Conservation (phyloP, 2,113 vertebrate genomes). For the Pollimyrus isidori region DNA sequence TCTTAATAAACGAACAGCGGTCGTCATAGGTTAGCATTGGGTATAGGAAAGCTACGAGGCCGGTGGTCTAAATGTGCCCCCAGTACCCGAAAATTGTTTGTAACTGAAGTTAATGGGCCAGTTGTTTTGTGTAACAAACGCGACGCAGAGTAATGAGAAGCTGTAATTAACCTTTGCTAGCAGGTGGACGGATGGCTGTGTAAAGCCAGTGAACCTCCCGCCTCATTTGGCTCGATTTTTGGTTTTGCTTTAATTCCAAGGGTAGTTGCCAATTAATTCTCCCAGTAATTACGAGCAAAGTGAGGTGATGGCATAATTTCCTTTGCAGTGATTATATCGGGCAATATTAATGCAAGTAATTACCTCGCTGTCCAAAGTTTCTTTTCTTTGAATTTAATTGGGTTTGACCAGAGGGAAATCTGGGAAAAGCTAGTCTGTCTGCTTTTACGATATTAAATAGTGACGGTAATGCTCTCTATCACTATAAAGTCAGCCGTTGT, state of each 20-base stretch:
- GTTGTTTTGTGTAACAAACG: not conserved
- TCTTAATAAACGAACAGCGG: not conserved
- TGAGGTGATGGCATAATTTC: constrained; percentile 17
- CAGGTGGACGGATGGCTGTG: not conserved
- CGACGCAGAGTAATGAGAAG: not conserved
- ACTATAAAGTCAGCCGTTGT: constrained; percentile 10
- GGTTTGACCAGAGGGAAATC: constrained; percentile 19
- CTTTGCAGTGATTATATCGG: constrained; percentile 28
- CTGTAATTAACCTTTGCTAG: not conserved
- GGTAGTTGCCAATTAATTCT: constrained; percentile 8
- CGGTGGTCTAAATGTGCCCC: not conserved
- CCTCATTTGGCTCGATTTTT: not conserved
- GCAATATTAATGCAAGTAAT: constrained; percentile 26
- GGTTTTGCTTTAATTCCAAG: constrained; percentile 14
- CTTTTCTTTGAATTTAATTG: constrained; percentile 26
- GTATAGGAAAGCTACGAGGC: not conserved
- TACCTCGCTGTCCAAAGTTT: constrained; percentile 21
- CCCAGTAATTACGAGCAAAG: not conserved
- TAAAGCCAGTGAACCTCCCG: not conserved
- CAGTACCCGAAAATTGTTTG: not conserved
- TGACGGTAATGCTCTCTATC: constrained; percentile 11
- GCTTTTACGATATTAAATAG: constrained; percentile 20
- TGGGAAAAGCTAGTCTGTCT: constrained; percentile 6
- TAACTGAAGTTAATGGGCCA: not conserved
- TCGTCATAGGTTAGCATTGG: not conserved